A percentile compares a stretch with the other conserved stretches of the same genome.
phyloP scores from a whole-genome alignment of 2,888 invertebrate species.

The Habrosyne pyritoides region DNA sequence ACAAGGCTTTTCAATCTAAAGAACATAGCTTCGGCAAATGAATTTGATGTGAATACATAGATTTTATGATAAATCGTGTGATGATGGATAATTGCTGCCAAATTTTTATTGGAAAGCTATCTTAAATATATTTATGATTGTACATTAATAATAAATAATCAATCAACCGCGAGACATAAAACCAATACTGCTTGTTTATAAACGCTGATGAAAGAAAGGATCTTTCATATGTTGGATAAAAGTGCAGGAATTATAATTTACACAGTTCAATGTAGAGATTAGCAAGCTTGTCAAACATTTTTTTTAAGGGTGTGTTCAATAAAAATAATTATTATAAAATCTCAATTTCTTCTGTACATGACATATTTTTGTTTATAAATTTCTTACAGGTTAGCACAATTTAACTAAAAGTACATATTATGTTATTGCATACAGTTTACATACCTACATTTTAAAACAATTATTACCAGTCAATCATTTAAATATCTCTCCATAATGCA shows the following conservation, averaged over 20 bases:
- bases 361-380: conserved; percentile 19
- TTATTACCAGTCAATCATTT: conserved; percentile 43
- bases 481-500: conserved; percentile 1
- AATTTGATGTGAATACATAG: conserved; percentile 29
- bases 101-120: conserved; percentile 26
- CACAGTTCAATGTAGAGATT: neutral
- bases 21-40: conserved; percentile 34
- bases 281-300: neutral
- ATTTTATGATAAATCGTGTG: conserved; percentile 13
- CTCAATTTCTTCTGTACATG: conserved; percentile 14
- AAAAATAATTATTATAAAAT: conserved; percentile 12
- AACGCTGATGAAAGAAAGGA: neutral
- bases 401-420: conserved; percentile 34
- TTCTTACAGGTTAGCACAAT: conserved; percentile 8
- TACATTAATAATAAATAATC: conserved; percentile 6
- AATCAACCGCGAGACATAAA: conserved; percentile 27
- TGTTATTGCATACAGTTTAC: conserved; percentile 41
- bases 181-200: conserved; percentile 23
- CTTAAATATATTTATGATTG: conserved; percentile 22
- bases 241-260: neutral
- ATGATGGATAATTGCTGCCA: conserved; percentile 23
- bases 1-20: conserved; percentile 60
- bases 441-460: conserved; percentile 20
- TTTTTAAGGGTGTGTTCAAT: conserved; percentile 14
- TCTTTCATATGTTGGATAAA: neutral